These are phyloP conservation scores for Ceratoteleas bidentatus DNA, from an alignment of 1,140 invertebrate species.

Conservation along the genomic window DNA sequence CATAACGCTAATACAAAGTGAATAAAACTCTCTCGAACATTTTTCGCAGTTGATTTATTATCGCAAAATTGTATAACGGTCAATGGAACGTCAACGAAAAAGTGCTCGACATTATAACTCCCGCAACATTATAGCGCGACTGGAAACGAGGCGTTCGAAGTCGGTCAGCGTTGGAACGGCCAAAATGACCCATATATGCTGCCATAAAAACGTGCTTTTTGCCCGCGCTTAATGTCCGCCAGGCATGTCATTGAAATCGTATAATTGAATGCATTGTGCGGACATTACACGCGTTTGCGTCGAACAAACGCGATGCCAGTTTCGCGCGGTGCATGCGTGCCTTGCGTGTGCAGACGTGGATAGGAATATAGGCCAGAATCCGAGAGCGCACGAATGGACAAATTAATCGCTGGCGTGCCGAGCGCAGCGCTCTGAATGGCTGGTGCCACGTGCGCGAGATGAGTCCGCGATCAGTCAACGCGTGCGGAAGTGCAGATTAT, in stretches of 20 bases:
- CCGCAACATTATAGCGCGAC: neutral
- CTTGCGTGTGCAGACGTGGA: conserved; percentile 48
- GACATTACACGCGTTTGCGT: conserved; percentile 38
- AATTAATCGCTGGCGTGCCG: conserved; percentile 57
- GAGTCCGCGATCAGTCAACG: neutral
- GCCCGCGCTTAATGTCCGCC: conserved; percentile 25
- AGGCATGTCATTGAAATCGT: conserved; percentile 47
- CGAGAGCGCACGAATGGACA: conserved; percentile 58
- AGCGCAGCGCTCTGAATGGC: conserved; percentile 43
- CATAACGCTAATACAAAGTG: neutral
- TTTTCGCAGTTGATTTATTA: too few relatives aligned
- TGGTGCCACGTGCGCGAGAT: conserved; percentile 39
- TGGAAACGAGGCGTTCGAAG: neutral
- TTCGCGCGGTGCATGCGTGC: conserved; percentile 61
- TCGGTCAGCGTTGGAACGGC: conserved; percentile 17
- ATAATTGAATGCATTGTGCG: conserved; percentile 45
- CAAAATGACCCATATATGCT: conserved; percentile 34
- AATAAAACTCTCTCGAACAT: neutral
- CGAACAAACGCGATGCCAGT: conserved; percentile 45
- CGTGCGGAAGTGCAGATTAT: too few relatives aligned
- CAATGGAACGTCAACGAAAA: too few relatives aligned
- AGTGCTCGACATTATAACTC: neutral
- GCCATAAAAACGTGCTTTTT: conserved; percentile 24
- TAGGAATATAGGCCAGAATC: conserved; percentile 60
- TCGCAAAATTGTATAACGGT: too few relatives aligned